Evolutionary conservation across 37 sponge, comb jelly and placozoan genomes (phyloP).

Genomic region (Cladorhizidae sp.): DNA sequence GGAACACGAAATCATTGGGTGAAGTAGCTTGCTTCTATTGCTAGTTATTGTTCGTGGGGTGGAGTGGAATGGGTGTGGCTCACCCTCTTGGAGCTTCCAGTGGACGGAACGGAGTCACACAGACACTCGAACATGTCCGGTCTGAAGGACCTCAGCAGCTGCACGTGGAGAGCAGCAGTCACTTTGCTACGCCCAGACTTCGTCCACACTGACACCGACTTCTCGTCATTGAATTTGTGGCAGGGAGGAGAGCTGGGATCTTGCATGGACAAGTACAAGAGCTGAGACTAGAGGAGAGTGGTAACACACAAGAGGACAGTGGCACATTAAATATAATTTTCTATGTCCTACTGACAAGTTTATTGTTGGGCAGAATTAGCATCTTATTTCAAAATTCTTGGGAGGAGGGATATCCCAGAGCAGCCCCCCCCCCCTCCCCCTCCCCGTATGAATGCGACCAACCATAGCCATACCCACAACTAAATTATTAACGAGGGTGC

Average conservation of each 20-base stretch:
- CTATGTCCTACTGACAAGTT: too few relatives aligned
- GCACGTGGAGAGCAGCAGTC: slow-evolving; percentile 50
- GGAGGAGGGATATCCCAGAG: too few relatives aligned
- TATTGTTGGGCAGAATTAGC: too few relatives aligned
- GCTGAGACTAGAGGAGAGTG: slow-evolving; percentile 22
- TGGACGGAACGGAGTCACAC: slow-evolving; percentile 64
- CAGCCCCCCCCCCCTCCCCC: too few relatives aligned
- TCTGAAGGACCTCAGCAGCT: slow-evolving; percentile 42
- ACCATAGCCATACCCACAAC: too few relatives aligned
- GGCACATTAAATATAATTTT: background rate
- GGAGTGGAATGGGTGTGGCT: background rate
- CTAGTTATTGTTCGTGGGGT: too few relatives aligned
- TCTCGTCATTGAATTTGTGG: slow-evolving; percentile 65
- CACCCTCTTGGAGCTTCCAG: slow-evolving; percentile 51
- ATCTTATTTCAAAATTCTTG: too few relatives aligned
- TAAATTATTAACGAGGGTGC: too few relatives aligned
- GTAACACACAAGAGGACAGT: background rate
- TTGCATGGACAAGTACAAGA: slow-evolving; percentile 73
- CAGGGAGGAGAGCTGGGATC: slow-evolving; percentile 60
- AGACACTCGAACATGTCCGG: slow-evolving; percentile 78
- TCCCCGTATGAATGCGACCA: too few relatives aligned
- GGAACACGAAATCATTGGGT: too few relatives aligned
- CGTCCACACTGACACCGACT: slow-evolving; percentile 74
- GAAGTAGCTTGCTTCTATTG: too few relatives aligned
- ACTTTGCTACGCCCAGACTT: slow-evolving; percentile 75